A percentile compares a stretch with the other conserved stretches of the same genome.
Conservation (phyloP, 2,888 invertebrate species). For the Andrena dorsata region DNA sequence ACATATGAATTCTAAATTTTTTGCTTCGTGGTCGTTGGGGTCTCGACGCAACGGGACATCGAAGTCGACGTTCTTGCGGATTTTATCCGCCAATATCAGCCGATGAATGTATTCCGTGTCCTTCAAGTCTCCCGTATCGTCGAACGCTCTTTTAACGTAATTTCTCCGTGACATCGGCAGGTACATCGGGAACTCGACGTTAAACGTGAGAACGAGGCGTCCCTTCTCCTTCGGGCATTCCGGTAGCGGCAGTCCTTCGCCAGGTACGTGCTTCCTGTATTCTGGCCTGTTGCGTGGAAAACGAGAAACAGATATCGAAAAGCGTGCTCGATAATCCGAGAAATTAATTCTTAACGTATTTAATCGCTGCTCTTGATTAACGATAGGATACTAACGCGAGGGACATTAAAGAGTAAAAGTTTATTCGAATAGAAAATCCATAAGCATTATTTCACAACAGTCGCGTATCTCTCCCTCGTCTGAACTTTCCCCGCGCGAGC, state of each 20-base stretch:
- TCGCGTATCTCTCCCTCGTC: not conserved
- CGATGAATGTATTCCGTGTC: conserved; percentile 72
- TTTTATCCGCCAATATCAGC: conserved; percentile 72
- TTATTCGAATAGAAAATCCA: too few relatives aligned
- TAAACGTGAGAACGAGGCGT: conserved; percentile 90
- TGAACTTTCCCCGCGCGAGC: not conserved
- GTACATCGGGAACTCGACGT: conserved; percentile 87
- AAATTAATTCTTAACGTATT: too few relatives aligned
- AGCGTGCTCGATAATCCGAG: too few relatives aligned
- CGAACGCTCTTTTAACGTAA: conserved; percentile 78
- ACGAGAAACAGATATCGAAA: too few relatives aligned
- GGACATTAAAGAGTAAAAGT: too few relatives aligned
- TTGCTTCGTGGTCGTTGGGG: conserved; percentile 55
- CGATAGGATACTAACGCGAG: too few relatives aligned
- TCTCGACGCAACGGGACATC: conserved; percentile 69
- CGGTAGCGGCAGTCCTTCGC: conserved; percentile 91
- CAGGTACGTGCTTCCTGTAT: conserved; percentile 89
- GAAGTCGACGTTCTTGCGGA: conserved; percentile 73
- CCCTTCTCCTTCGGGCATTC: conserved; percentile 88
- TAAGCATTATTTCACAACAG: not conserved
- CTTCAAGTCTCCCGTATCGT: conserved; percentile 52
- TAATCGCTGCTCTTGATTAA: too few relatives aligned
- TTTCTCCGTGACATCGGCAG: conserved; percentile 85
- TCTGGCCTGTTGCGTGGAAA: conserved; percentile 85
- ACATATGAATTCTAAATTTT: conserved; percentile 60